Evolutionary conservation across 2,113 vertebrate genomes (phyloP).

Genomic region (Spizaetus ornatus): DNA sequence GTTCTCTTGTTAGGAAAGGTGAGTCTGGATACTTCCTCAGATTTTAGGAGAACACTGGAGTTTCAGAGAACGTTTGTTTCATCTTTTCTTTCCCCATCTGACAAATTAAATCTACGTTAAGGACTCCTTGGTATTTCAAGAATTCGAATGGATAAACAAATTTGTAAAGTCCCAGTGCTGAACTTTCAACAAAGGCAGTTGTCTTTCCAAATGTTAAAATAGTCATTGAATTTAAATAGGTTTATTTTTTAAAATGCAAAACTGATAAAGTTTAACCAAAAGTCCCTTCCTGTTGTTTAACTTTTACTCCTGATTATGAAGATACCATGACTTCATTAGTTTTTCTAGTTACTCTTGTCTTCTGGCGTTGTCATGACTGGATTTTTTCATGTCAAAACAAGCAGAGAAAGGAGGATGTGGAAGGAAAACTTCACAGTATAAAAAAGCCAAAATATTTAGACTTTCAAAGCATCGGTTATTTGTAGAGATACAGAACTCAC

Average conservation of each 20-base stretch:
- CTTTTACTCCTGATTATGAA: background rate
- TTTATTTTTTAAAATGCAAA: slow-evolving; percentile 33
- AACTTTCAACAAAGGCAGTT: background rate
- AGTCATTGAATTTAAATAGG: background rate
- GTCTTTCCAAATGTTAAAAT: background rate
- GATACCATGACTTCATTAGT: background rate
- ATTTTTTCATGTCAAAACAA: background rate
- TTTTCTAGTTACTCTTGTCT: background rate
- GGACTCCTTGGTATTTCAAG: background rate
- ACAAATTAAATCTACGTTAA: background rate
- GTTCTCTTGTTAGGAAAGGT: background rate
- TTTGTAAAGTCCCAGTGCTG: background rate
- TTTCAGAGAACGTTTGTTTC: background rate
- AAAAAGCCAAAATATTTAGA: background rate
- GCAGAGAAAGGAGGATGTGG: background rate
- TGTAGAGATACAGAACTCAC: background rate
- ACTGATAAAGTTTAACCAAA: background rate
- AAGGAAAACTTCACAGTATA: background rate
- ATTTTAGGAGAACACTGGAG: background rate
- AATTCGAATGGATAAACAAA: slow-evolving; percentile 22
- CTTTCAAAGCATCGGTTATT: background rate
- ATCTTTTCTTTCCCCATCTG: background rate
- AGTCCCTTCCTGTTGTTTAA: background rate
- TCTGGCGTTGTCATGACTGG: background rate
- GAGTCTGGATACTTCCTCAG: background rate